These are phyloP conservation scores for Mycteria americana DNA, from an alignment of 2,797 vertebrate genomes.

Conservation along the genomic window DNA sequence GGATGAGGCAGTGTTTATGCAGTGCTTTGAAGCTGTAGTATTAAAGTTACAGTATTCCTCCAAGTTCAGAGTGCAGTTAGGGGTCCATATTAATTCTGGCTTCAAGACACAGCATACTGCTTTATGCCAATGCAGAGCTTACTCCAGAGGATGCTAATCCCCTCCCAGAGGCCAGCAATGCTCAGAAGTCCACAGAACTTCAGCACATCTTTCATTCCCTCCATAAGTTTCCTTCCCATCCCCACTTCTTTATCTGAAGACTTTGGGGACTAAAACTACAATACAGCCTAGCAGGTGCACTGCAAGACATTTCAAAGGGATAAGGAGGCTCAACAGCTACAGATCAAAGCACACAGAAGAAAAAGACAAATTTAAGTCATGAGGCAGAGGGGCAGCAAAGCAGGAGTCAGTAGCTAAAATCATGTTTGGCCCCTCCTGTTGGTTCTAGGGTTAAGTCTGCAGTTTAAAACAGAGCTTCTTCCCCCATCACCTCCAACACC, in stretches of 20 bases:
- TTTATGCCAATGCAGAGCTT: not conserved
- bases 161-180: not conserved
- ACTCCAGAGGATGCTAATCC: slow-evolving; percentile 37
- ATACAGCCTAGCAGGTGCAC: not conserved
- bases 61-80: not conserved
- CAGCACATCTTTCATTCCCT: not conserved
- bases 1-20: not conserved
- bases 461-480: not conserved
- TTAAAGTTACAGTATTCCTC: not conserved
- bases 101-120: not conserved
- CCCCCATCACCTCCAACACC: not conserved
- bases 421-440: not conserved
- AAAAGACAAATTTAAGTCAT: not conserved
- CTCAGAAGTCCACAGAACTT: slow-evolving; percentile 35
- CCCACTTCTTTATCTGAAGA: not conserved
- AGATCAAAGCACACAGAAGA: not conserved
- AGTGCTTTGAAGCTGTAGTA: slow-evolving; percentile 34
- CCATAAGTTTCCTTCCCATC: not conserved
- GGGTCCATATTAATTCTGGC: not conserved
- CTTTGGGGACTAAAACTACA: not conserved
- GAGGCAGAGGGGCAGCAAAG: slow-evolving; percentile 5
- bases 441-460: not conserved
- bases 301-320: not conserved
- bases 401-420: slow-evolving; percentile 1
- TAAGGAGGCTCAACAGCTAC: not conserved